Conservation (phyloP, 2,113 vertebrate species). For the Willisornis vidua region DNA sequence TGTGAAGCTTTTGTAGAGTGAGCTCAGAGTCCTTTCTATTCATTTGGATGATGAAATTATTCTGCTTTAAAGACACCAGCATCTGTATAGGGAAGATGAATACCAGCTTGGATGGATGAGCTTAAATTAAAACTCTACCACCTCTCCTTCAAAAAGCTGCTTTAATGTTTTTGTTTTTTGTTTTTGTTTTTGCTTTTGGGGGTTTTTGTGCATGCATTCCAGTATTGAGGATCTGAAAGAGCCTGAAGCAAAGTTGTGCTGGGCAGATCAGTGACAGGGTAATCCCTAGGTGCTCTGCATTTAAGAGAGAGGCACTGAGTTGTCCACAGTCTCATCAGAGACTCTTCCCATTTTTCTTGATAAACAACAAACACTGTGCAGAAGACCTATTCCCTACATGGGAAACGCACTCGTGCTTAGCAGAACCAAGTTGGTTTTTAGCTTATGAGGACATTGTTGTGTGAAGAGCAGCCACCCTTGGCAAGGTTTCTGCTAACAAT, state of each 20-base stretch:
- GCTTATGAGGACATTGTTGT: neutral
- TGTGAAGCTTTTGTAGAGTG: neutral
- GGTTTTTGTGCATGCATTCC: neutral
- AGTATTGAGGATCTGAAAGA: neutral
- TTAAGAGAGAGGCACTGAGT: neutral
- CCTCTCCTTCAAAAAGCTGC: neutral
- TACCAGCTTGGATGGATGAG: neutral
- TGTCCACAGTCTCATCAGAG: neutral
- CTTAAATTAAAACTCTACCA: neutral
- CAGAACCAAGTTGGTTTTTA: neutral
- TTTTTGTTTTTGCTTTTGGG: too few species aligned
- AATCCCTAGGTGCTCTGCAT: neutral
- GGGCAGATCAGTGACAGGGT: neutral
- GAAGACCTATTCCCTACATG: neutral
- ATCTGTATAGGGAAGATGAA: neutral
- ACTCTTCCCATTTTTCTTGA: neutral
- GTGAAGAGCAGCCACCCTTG: neutral
- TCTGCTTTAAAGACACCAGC: neutral
- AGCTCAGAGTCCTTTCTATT: neutral
- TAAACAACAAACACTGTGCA: neutral
- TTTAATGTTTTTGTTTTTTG: neutral
- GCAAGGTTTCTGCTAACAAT: neutral
- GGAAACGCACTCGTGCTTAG: fast-evolving
- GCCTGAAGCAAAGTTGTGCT: neutral
- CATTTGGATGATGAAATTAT: neutral